Conservation (phyloP, 2,888 invertebrate species). For the Rhogogaster chlorosoma region DNA sequence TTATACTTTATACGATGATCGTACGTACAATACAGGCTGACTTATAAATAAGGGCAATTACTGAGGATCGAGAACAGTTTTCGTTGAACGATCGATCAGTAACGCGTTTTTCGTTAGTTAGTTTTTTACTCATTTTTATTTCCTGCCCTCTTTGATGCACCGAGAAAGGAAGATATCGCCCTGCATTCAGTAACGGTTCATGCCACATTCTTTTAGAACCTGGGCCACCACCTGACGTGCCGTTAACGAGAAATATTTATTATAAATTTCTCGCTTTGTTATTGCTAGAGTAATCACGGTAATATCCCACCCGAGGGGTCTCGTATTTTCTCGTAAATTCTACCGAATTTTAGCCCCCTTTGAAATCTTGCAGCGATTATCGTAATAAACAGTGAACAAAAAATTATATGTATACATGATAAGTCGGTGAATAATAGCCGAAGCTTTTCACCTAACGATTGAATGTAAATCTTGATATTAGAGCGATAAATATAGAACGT, state of each 20-base stretch:
- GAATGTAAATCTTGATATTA: not conserved
- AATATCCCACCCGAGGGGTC: not conserved
- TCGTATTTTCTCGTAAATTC: not conserved
- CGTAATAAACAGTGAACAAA: not conserved
- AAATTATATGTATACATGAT: not conserved
- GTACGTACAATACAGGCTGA: not conserved
- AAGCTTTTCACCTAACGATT: not conserved
- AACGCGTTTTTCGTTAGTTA: conserved; percentile 27
- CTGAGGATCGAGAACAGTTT: conserved; percentile 27
- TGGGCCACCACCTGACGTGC: conserved; percentile 20
- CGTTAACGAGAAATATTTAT: conserved; percentile 27
- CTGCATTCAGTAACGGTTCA: conserved; percentile 47
- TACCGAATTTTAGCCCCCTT: not conserved
- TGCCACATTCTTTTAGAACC: conserved; percentile 40
- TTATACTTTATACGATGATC: not conserved
- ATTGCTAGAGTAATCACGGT: not conserved
- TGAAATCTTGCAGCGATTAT: not conserved
- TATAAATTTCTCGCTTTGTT: conserved; percentile 31
- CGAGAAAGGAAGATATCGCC: conserved; percentile 42
- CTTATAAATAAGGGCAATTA: conserved; percentile 30
- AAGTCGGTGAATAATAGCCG: not conserved
- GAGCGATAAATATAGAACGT: not conserved
- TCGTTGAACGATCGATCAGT: conserved; percentile 28
- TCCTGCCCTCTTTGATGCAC: conserved; percentile 45
- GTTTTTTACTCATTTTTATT: conserved; percentile 37